Evolutionary conservation across 2,113 vertebrate species (phyloP).

Genomic region (Brachypteracias leptosomus): DNA sequence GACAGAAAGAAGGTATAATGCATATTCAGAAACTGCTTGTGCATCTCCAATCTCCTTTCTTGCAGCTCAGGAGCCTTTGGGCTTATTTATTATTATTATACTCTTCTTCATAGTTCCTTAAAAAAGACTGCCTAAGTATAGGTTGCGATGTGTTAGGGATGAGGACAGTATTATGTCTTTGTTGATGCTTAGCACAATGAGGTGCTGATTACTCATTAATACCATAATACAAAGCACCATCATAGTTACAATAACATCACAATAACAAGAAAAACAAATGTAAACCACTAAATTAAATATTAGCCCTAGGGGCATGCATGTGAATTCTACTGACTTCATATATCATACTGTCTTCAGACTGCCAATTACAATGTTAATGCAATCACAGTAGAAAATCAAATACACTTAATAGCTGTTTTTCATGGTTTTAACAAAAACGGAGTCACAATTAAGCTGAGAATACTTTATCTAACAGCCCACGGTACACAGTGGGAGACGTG

Average conservation of each 20-base stretch:
- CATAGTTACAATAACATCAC: neutral
- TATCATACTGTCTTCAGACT: neutral
- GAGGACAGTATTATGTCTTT: neutral
- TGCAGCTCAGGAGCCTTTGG: neutral
- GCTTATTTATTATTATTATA: neutral
- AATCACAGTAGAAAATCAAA: neutral
- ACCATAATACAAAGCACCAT: neutral
- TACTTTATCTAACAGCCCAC: neutral
- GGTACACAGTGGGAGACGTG: neutral
- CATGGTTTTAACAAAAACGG: neutral
- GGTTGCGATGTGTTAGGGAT: neutral
- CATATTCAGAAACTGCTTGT: neutral
- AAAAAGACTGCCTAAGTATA: neutral
- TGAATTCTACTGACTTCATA: neutral
- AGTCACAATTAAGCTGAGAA: neutral
- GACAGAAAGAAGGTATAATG: neutral
- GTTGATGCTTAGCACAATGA: conserved; percentile 5
- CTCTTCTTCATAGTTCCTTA: neutral
- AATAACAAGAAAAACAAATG: conserved; percentile 19
- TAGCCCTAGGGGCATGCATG: neutral
- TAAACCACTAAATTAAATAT: neutral
- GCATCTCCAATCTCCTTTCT: neutral
- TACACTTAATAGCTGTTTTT: neutral
- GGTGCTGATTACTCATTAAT: neutral
- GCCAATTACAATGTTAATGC: accelerated